Base-by-base conservation (phyloP, 1,140 invertebrate species). In the Drosophila triauraria region DNA sequence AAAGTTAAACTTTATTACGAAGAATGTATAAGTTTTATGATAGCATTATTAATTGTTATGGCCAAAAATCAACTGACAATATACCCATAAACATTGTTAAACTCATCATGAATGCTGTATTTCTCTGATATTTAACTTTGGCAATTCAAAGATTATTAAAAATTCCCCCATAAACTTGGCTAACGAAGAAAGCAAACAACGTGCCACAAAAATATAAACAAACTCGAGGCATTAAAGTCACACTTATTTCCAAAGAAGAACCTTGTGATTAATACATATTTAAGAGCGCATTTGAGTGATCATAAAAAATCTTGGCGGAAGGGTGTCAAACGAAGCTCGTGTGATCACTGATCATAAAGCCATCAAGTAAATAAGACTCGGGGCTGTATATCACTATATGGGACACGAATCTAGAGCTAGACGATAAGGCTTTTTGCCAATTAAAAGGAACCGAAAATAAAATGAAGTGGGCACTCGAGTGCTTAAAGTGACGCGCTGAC, bases 321-420 rank as follows among this genome's bases (percentile, higher is more conserved):
- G 58, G 62, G 53, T 78, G 63, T 54, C 50, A 57, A 65, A 57
- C 25, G 13, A 75, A 69, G 47, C 74, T 76, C 20, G 60, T 47
- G 38, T 32, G 50, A 61, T 67, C 59, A 79, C 79, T 32, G 50
- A 61, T 67, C 59, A 79, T 82, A 87, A 82, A 86, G n/a, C 47
- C 12, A 74, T 85, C 61, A 67, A 35, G 40, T 32, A 56, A 67
- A 53, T 42, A 50, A 38, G 43, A 44, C 32, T 44, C 25, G 32
- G 17, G 32, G 2, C 35, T 15, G 17, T 62, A 60, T 60, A 47
- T 25, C 13, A 48, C 10, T 48, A 61, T 56, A 57, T 46, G 44
- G 47, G 53, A 48, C 46, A 62, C 35, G 32, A 82, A 57, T 47
- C 25, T 35, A 43, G 43, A 57, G 35, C 17, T 42, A 4, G 54